Evolutionary conservation across 2,888 invertebrate genomes (phyloP).

Genomic region (Acronicta alni): DNA sequence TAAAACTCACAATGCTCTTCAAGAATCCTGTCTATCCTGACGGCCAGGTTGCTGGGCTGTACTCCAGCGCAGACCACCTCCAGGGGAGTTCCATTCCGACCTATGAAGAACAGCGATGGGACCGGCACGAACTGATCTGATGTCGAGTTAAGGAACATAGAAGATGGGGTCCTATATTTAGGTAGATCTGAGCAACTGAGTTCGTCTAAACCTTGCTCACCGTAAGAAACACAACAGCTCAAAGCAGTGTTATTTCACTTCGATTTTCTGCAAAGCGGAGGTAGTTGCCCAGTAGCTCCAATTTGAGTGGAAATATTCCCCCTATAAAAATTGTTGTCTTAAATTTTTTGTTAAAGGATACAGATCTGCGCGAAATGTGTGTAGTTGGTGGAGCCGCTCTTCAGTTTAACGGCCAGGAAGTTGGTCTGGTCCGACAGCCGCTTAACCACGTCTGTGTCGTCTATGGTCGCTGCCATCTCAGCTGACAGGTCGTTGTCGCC

Average conservation of each 20-base stretch:
- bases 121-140: conserved; percentile 93
- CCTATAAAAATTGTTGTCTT: no score
- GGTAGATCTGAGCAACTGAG: no score
- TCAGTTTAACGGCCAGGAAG: conserved; percentile 94
- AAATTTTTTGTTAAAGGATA: conserved; percentile 90
- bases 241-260: no score
- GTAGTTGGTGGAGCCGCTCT: conserved; percentile 93
- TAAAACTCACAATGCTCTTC: conserved; percentile 84
- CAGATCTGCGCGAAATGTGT: conserved; percentile 95
- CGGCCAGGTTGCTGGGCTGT: conserved; percentile 88
- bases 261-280: no score
- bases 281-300: no score
- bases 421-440: conserved; percentile 89
- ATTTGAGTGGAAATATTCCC: no score
- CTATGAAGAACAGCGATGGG: conserved; percentile 96
- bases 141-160: conserved; percentile 43
- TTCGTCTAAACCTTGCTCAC: no score
- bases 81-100: conserved; percentile 93
- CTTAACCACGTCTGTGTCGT: conserved; percentile 88
- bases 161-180: no score
- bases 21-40: conserved; percentile 91
- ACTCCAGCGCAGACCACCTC: conserved; percentile 92
- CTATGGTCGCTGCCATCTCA: conserved; percentile 90
- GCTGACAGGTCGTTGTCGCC: conserved; percentile 93
- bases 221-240: no score